Percentiles rank a stretch among this genome's conserved stretches.
These are phyloP conservation scores for Macrosoma leucophasiata DNA, from an alignment of 2,888 invertebrate species.

Conservation along the genomic window DNA sequence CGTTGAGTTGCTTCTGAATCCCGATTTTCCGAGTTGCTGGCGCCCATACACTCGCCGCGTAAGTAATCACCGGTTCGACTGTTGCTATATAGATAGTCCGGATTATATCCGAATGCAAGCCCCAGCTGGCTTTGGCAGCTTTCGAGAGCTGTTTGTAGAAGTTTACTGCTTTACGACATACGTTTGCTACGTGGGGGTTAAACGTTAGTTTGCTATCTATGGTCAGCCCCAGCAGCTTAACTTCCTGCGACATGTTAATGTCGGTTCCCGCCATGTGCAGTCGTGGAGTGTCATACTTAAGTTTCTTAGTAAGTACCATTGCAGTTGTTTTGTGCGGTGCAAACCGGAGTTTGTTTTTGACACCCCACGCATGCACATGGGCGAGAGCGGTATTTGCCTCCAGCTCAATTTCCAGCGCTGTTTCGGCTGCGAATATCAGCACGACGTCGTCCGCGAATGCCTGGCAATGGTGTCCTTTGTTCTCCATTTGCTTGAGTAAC, in stretches of 20 bases:
- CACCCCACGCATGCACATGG: slow-evolving; percentile 13
- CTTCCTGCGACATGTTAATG: slow-evolving; percentile 3
- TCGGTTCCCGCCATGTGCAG: slow-evolving; percentile 7
- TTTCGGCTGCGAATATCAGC: too few relatives aligned
- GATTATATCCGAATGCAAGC: slow-evolving; percentile 6
- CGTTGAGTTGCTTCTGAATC: background rate
- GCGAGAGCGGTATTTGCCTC: slow-evolving; percentile 18
- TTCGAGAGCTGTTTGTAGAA: slow-evolving; percentile 2
- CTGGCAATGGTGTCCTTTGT: too few relatives aligned
- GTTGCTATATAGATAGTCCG: too few relatives aligned
- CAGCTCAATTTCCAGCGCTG: slow-evolving; percentile 7
- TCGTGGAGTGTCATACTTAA: slow-evolving; percentile 5
- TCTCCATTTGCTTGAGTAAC: too few relatives aligned
- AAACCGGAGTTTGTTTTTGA: slow-evolving; percentile 8
- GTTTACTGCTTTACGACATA: background rate
- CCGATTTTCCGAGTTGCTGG: too few relatives aligned
- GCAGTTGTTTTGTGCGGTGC: slow-evolving; percentile 11
- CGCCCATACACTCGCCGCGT: too few relatives aligned
- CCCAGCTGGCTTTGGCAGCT: background rate
- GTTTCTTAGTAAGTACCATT: slow-evolving; percentile 3
- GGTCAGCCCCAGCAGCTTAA: slow-evolving; percentile 10
- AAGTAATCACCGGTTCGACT: too few relatives aligned
- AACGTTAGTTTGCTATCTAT: background rate
- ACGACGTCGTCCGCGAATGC: too few relatives aligned
- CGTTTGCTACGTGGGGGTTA: background rate